Evolutionary conservation across 2,113 vertebrate genomes (phyloP).

Genomic region (Pipa parva): DNA sequence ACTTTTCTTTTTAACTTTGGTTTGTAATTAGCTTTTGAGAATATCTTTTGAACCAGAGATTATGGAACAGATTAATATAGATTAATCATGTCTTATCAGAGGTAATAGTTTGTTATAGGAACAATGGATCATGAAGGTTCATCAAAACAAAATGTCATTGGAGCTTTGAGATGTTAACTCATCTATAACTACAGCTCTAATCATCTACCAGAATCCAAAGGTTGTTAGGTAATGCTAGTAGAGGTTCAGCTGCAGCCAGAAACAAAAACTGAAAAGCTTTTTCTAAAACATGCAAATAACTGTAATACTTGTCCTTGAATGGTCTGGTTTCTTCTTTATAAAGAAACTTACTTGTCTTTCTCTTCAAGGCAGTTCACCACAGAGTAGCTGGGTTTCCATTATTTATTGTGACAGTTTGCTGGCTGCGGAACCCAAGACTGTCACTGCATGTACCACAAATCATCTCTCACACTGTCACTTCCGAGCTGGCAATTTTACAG

Average conservation of each 20-base stretch:
- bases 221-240: background rate
- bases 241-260: background rate
- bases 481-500: constrained; percentile 45
- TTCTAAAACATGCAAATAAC: background rate
- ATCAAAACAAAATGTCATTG: too few relatives aligned
- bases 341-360: constrained; percentile 30
- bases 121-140: too few relatives aligned
- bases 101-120: too few relatives aligned
- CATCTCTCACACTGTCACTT: constrained; percentile 48
- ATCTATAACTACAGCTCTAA: too few relatives aligned
- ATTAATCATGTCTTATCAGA: too few relatives aligned
- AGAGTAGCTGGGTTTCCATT: constrained; percentile 11
- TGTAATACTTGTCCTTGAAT: background rate
- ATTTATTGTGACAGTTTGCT: constrained; percentile 49
- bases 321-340: background rate
- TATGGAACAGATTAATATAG: too few relatives aligned
- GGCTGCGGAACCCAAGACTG: constrained; percentile 39
- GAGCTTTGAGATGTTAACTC: too few relatives aligned
- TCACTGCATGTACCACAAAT: constrained; percentile 27
- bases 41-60: too few relatives aligned
- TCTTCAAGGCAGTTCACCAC: background rate
- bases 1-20: too few relatives aligned
- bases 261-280: background rate
- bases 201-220: too few relatives aligned
- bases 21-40: too few relatives aligned